Percentiles rank a stretch among this genome's conserved stretches.
These are phyloP conservation scores for Collichthys lucidus DNA, from an alignment of 2,113 vertebrate species.

Conservation along the genomic window DNA sequence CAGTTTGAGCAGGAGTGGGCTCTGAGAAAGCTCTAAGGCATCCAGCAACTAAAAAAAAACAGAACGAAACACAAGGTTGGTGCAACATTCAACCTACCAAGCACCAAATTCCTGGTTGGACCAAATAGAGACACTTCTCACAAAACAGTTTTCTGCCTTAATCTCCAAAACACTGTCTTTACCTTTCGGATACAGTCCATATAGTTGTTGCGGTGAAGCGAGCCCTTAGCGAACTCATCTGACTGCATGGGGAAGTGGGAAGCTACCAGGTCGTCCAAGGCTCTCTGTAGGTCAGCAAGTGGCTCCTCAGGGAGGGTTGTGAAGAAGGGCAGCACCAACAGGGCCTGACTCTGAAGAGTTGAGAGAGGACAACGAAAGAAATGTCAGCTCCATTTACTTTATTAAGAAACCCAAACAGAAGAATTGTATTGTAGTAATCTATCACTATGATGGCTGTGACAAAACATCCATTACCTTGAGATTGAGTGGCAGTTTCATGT, in stretches of 20 bases:
- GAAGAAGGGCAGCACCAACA: slow-evolving; percentile 94
- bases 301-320: slow-evolving; percentile 85
- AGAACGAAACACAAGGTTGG: not conserved
- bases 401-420: not conserved
- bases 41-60: slow-evolving; percentile 91
- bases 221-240: slow-evolving; percentile 92
- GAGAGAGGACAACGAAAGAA: not conserved
- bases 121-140: not conserved
- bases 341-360: slow-evolving; percentile 87
- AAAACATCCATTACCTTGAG: slow-evolving; percentile 87
- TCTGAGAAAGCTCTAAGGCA: slow-evolving; percentile 93
- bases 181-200: slow-evolving; percentile 96
- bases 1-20: slow-evolving; percentile 89
- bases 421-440: not conserved
- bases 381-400: not conserved
- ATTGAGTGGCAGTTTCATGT: slow-evolving; percentile 89
- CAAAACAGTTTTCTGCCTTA: not conserved
- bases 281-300: slow-evolving; percentile 84
- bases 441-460: too few relatives aligned
- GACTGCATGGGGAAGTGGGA: slow-evolving; percentile 95
- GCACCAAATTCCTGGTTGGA: not conserved
- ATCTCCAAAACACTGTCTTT: slow-evolving; percentile 9
- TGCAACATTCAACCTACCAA: not conserved
- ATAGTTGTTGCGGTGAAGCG: slow-evolving; percentile 93
- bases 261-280: slow-evolving; percentile 89